A percentile compares a stretch with the other conserved stretches of the same genome.
phyloP scores from a whole-genome alignment of 2,797 vertebrate species.

The Tragelaphus eurycerus region DNA sequence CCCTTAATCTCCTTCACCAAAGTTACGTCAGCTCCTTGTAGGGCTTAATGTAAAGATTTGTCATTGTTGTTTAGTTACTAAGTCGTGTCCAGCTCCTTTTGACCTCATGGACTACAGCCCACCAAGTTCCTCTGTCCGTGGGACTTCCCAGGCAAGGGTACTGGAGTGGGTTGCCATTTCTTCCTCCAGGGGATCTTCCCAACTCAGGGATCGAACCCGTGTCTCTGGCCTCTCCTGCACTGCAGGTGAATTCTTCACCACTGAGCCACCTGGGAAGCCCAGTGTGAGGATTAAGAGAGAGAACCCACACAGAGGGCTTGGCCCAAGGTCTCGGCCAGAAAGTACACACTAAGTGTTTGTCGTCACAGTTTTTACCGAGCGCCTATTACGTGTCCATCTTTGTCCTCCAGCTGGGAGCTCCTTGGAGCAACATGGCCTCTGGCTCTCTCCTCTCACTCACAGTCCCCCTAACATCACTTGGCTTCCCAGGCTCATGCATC shows the following conservation, averaged over 20 bases:
- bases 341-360: too few species aligned
- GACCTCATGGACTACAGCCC: background rate
- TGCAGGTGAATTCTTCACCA: background rate
- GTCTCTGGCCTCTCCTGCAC: background rate
- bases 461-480: background rate
- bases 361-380: background rate
- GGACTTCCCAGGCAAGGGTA: background rate
- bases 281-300: background rate
- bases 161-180: background rate
- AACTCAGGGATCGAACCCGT: background rate
- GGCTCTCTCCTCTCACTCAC: background rate
- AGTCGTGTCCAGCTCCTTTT: background rate
- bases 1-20: background rate
- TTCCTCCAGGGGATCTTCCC: background rate
- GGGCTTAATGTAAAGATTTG: background rate
- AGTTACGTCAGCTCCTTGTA: background rate
- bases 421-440: rapidly evolving
- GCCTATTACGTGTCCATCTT: background rate
- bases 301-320: background rate
- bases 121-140: background rate
- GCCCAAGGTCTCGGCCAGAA: background rate
- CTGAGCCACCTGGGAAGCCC: background rate
- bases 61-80: rapidly evolving
- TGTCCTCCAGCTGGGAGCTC: background rate
- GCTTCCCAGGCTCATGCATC: rapidly evolving